A percentile compares a stretch with the other conserved stretches of the same genome.
phyloP scores from a whole-genome alignment of 2,113 vertebrate genomes.

The Amphiprion percula region DNA sequence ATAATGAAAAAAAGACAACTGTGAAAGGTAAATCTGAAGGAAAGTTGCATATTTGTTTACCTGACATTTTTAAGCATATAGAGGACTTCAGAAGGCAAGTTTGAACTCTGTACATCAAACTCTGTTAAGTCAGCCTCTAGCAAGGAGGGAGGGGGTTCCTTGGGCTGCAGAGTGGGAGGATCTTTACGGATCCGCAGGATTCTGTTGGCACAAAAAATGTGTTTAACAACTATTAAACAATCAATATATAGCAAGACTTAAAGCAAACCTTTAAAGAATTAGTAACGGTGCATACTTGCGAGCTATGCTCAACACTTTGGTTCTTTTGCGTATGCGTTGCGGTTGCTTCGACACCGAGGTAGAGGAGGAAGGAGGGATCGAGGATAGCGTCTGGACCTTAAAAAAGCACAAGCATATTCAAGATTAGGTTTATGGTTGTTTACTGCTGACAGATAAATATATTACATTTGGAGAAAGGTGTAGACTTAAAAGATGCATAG shows the following conservation, averaged over 20 bases:
- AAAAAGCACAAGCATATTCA: slow-evolving; percentile 14
- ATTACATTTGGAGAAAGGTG: not conserved
- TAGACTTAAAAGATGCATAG: too few relatives aligned
- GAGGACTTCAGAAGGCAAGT: slow-evolving; percentile 94
- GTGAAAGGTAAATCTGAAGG: not conserved
- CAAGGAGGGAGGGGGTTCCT: slow-evolving; percentile 94
- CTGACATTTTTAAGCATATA: slow-evolving; percentile 98
- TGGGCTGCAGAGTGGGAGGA: slow-evolving; percentile 92
- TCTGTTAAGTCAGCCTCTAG: slow-evolving; percentile 96
- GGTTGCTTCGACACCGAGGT: slow-evolving; percentile 84
- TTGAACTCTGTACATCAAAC: slow-evolving; percentile 95
- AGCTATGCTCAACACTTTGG: slow-evolving; percentile 92
- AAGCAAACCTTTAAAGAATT: not conserved
- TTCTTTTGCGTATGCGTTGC: slow-evolving; percentile 89
- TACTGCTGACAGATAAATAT: not conserved
- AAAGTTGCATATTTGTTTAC: slow-evolving; percentile 50
- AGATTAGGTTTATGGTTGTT: not conserved
- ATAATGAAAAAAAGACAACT: not conserved
- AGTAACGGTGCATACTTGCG: slow-evolving; percentile 86
- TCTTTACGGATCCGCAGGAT: slow-evolving; percentile 94
- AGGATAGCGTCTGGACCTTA: slow-evolving; percentile 91
- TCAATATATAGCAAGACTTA: not conserved
- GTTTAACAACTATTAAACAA: not conserved
- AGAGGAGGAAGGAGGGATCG: slow-evolving; percentile 72
- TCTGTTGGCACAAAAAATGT: slow-evolving; percentile 71